A percentile compares a stretch with the other conserved stretches of the same genome.
Conservation (phyloP, 1,140 invertebrate species). For the Pogonognathellus flavescens region DNA sequence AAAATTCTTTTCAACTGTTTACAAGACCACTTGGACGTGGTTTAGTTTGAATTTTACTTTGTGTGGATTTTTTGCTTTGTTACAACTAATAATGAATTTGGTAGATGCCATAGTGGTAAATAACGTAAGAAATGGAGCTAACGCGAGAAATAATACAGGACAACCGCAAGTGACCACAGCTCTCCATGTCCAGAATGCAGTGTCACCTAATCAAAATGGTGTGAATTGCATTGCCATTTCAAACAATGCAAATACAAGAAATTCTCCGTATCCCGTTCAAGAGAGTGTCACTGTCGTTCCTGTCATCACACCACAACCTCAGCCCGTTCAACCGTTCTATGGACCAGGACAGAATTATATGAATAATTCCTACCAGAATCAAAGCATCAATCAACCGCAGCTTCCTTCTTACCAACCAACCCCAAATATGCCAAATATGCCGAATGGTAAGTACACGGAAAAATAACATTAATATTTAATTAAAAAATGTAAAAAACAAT, state of each 20-base stretch:
- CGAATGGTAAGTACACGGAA: neutral
- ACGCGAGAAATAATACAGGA: constrained; percentile 40
- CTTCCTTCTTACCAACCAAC: too few species aligned
- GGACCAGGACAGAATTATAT: neutral
- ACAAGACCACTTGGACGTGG: neutral
- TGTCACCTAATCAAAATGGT: neutral
- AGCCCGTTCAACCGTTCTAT: constrained; percentile 11
- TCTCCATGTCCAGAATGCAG: neutral
- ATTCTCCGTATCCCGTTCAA: constrained; percentile 60
- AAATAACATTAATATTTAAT: too few species aligned
- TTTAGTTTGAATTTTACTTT: neutral
- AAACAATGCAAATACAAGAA: constrained; percentile 51
- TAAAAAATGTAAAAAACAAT: too few species aligned
- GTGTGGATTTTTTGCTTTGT: neutral
- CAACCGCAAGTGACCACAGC: neutral
- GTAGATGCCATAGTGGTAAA: neutral
- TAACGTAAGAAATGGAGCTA: constrained; percentile 1
- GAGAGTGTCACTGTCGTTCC: constrained; percentile 54
- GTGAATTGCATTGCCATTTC: constrained; percentile 55
- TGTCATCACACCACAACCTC: neutral
- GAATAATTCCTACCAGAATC: too few species aligned
- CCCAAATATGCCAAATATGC: neutral
- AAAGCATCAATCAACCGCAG: too few species aligned
- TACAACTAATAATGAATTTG: neutral
- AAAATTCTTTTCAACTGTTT: neutral